Percentiles rank a stretch among this genome's conserved stretches.
These are phyloP conservation scores for Poecile atricapillus DNA, from an alignment of 2,113 vertebrate species.

Conservation along the genomic window DNA sequence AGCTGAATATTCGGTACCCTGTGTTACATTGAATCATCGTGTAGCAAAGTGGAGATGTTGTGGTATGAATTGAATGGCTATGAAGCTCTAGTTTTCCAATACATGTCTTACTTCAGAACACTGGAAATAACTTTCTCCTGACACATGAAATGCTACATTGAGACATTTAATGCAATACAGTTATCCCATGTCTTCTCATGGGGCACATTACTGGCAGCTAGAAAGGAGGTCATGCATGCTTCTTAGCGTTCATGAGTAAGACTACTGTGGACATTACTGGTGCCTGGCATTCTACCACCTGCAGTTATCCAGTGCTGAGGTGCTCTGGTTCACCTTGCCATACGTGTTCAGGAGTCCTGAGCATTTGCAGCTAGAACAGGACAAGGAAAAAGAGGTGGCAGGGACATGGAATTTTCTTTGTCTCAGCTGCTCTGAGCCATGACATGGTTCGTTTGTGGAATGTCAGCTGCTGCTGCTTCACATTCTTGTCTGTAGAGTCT, in stretches of 20 bases:
- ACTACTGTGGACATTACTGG: not conserved
- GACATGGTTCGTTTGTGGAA: not conserved
- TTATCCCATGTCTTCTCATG: not conserved
- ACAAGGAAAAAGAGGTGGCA: not conserved
- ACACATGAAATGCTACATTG: not conserved
- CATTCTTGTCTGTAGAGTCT: not conserved
- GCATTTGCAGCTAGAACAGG: not conserved
- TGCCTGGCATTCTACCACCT: not conserved
- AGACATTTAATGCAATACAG: not conserved
- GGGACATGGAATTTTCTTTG: not conserved
- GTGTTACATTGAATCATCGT: not conserved
- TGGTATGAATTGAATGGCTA: not conserved
- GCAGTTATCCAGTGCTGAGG: not conserved
- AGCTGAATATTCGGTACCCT: not conserved
- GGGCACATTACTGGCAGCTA: not conserved
- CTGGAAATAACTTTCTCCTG: not conserved
- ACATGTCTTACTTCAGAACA: not conserved
- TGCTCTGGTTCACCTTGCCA: not conserved
- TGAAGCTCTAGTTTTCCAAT: not conserved
- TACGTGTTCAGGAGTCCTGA: not conserved
- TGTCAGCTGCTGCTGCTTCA: not conserved
- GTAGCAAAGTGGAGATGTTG: not conserved
- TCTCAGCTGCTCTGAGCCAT: not conserved
- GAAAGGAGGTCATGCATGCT: not conserved
- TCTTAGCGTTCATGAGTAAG: not conserved